Evolutionary conservation across 1,140 invertebrate species (phyloP).

Genomic region (Phymorhynchus buccinoides): DNA sequence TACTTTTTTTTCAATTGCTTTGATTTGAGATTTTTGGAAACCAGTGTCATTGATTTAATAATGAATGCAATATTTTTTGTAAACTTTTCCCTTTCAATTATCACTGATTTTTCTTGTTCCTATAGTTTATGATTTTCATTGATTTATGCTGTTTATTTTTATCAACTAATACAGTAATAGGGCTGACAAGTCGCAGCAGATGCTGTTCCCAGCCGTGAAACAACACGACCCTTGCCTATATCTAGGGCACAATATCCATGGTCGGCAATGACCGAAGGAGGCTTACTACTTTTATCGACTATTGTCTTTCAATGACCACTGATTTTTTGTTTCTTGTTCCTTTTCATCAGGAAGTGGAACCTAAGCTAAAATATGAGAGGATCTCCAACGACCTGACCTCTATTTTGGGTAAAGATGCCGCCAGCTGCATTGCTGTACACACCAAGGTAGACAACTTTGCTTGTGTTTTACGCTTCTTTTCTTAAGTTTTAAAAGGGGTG

Average conservation of each 20-base stretch:
- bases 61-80: constrained; percentile 8
- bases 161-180: neutral
- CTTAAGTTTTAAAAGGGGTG: too few species aligned
- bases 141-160: constrained; percentile 1
- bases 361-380: constrained; percentile 92
- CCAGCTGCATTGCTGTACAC: constrained; percentile 92
- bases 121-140: neutral
- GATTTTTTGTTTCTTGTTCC: constrained; percentile 21
- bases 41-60: too few species aligned
- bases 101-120: constrained; percentile 19
- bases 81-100: neutral
- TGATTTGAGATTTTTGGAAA: too few species aligned
- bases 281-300: neutral
- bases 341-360: constrained; percentile 82
- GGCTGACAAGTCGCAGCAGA: too few species aligned
- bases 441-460: constrained; percentile 82
- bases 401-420: constrained; percentile 90
- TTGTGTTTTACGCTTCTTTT: too few species aligned
- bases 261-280: too few species aligned
- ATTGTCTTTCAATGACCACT: neutral
- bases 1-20: too few species aligned
- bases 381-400: constrained; percentile 89
- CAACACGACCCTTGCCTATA: too few species aligned
- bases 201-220: too few species aligned
- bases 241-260: too few species aligned